Conservation (phyloP, 2,888 invertebrate genomes). For the Dynastes grantii region DNA sequence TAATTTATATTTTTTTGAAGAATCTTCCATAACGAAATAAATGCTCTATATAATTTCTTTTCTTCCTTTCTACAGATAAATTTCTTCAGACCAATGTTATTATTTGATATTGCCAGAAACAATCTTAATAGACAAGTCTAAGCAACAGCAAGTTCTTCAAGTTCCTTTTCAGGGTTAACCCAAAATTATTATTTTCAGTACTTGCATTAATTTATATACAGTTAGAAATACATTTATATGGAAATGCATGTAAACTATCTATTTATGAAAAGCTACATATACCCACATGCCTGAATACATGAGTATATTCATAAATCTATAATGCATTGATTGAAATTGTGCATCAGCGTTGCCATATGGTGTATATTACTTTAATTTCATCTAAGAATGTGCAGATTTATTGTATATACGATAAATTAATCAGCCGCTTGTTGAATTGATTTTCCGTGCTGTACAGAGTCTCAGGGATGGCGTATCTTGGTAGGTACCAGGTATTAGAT, state of each 20-base stretch:
- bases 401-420: constrained; percentile 13
- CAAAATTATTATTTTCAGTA: not conserved
- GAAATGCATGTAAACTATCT: not conserved
- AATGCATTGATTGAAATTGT: constrained; percentile 14
- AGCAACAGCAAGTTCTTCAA: too few relatives aligned
- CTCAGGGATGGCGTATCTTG: not conserved
- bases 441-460: constrained; percentile 10
- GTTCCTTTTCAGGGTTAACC: too few relatives aligned
- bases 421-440: constrained; percentile 13
- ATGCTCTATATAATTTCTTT: too few relatives aligned
- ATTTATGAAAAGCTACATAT: constrained; percentile 3
- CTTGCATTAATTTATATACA: not conserved
- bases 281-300: not conserved
- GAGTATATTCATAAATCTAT: constrained; percentile 1
- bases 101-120: too few relatives aligned
- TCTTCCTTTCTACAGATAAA: too few relatives aligned
- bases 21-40: too few relatives aligned
- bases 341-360: constrained; percentile 21
- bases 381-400: constrained; percentile 14
- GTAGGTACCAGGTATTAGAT: not conserved
- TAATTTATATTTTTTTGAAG: too few relatives aligned
- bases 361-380: constrained; percentile 9
- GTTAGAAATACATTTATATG: not conserved
- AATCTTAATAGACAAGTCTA: too few relatives aligned
- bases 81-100: too few relatives aligned